A percentile compares a stretch with the other conserved stretches of the same genome.
These are phyloP conservation scores for Calameuta idolon DNA, from an alignment of 2,888 invertebrate genomes.

Conservation along the genomic window DNA sequence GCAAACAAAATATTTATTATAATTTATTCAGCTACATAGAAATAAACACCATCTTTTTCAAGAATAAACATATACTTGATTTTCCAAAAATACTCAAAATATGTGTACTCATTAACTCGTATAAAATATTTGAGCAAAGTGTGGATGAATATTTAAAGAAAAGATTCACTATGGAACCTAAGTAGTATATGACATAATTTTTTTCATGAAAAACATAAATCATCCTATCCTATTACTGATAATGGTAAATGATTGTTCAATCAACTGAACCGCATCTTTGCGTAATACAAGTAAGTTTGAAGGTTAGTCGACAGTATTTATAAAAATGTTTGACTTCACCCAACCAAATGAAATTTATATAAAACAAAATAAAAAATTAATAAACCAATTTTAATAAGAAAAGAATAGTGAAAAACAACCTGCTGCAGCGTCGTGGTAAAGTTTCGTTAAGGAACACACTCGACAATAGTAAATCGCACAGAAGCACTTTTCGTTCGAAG, in stretches of 20 bases:
- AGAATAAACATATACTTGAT: background rate
- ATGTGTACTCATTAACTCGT: background rate
- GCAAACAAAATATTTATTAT: conserved; percentile 22
- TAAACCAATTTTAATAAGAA: background rate
- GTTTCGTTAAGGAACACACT: background rate
- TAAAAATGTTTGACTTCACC: background rate
- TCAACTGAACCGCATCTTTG: background rate
- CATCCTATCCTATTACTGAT: background rate
- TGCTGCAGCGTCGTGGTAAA: background rate
- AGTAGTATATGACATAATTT: background rate
- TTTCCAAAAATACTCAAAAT: background rate
- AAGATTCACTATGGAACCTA: background rate
- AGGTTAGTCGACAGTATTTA: conserved; percentile 14
- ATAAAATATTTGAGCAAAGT: background rate
- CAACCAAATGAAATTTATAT: background rate
- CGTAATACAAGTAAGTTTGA: conserved; percentile 2
- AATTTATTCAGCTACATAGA: background rate
- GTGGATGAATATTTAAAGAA: background rate
- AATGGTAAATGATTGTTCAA: conserved; percentile 13
- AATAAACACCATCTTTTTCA: background rate
- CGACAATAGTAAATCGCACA: background rate
- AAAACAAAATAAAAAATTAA: background rate
- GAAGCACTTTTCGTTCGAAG: background rate
- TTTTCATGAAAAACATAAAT: background rate
- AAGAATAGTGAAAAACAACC: background rate